These are phyloP conservation scores for Vicugna pacos DNA, from an alignment of 2,113 vertebrate species.

Conservation along the genomic window DNA sequence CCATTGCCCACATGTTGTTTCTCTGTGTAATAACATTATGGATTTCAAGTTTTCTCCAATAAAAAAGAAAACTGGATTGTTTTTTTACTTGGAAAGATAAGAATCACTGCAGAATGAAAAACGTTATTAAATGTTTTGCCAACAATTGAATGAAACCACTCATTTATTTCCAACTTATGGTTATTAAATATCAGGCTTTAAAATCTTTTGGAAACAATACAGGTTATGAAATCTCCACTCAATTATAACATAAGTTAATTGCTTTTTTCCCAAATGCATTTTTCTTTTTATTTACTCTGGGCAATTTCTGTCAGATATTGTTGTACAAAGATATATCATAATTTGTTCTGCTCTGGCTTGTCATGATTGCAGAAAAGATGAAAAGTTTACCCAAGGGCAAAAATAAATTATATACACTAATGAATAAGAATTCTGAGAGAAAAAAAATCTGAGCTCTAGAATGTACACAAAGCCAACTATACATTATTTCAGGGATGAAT, in stretches of 20 bases:
- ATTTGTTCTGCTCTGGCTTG: conserved; percentile 53
- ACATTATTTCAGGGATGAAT: neutral
- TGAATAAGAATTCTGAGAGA: neutral
- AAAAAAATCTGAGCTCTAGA: neutral
- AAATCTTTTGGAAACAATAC: conserved; percentile 55
- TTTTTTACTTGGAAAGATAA: conserved; percentile 31
- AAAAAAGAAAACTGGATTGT: neutral
- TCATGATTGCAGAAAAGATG: conserved; percentile 60
- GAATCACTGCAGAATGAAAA: conserved; percentile 35
- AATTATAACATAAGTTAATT: conserved; percentile 64
- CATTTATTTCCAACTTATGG: neutral
- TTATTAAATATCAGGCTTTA: conserved; percentile 54
- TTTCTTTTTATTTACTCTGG: conserved; percentile 63
- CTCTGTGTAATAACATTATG: conserved; percentile 26
- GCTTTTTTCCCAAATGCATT: conserved; percentile 46
- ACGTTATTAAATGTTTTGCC: neutral
- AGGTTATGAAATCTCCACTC: conserved; percentile 56
- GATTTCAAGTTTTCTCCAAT: neutral
- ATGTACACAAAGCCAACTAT: neutral
- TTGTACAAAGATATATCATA: conserved; percentile 61
- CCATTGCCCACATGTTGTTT: neutral
- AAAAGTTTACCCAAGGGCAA: conserved; percentile 49
- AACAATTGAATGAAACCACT: conserved; percentile 20
- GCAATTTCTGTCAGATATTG: conserved; percentile 62
- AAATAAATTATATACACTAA: conserved; percentile 51